phyloP scores from a whole-genome alignment of 2,113 vertebrate species.

The Elgaria multicarinata region DNA sequence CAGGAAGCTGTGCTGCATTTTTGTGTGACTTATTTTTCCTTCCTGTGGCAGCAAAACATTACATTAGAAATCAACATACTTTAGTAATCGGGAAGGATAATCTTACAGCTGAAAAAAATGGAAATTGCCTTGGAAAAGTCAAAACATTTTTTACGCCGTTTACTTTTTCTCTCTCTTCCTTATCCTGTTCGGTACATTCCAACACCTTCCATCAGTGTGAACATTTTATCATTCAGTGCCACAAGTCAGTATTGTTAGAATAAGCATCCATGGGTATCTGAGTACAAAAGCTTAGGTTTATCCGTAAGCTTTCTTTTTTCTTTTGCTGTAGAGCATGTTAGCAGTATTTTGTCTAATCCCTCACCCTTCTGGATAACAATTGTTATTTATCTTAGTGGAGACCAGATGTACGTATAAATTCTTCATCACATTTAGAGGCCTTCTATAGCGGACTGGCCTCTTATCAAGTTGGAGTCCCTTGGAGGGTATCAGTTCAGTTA shows the following conservation, averaged over 20 bases:
- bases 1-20: not conserved
- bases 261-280: not conserved
- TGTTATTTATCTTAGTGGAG: not conserved
- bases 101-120: not conserved
- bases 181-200: not conserved
- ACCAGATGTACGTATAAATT: not conserved
- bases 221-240: not conserved
- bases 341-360: not conserved
- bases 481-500: not conserved
- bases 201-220: not conserved
- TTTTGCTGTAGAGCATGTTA: not conserved
- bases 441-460: not conserved
- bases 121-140: not conserved
- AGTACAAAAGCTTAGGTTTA: not conserved
- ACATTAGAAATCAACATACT: not conserved
- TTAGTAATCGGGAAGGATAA: constrained; percentile 3
- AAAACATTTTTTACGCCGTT: not conserved
- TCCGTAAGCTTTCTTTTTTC: not conserved
- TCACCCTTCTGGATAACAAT: not conserved
- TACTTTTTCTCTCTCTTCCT: not conserved
- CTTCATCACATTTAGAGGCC: not conserved
- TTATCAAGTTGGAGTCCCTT: not conserved
- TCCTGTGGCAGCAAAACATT: not conserved
- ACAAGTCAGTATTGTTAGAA: not conserved
- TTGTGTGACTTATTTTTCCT: not conserved